A percentile compares a stretch with the other conserved stretches of the same genome.
Evolutionary conservation across 2,797 vertebrate species (phyloP).

Genomic region (Hyperoplus lanceolatus): DNA sequence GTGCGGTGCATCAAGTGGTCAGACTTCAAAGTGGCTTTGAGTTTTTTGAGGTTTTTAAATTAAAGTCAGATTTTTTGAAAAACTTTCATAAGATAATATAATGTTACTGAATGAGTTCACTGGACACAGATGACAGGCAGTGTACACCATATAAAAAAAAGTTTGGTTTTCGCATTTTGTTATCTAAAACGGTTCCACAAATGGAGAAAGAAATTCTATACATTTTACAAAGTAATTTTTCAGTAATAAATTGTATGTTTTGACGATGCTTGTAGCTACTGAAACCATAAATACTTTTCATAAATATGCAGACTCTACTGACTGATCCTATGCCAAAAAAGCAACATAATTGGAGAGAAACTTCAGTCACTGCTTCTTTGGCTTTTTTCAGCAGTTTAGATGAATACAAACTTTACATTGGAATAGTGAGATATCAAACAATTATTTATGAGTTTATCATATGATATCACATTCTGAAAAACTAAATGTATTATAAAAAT

Average conservation of each 20-base stretch:
- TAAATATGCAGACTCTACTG: background rate
- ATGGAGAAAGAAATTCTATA: background rate
- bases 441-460: no score
- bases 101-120: constrained; percentile 3
- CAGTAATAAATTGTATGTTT: background rate
- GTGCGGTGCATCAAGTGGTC: constrained; percentile 29
- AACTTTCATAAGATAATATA: background rate
- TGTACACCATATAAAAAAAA: background rate
- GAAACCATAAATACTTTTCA: background rate
- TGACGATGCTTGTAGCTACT: background rate
- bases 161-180: background rate
- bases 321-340: background rate
- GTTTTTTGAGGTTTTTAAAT: constrained; percentile 18
- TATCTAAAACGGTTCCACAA: background rate
- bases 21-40: constrained; percentile 36
- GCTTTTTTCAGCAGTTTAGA: background rate
- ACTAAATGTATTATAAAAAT: no score
- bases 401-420: background rate
- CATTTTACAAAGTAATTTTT: background rate
- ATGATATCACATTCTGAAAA: background rate
- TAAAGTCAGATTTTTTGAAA: constrained; percentile 4
- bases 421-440: no score
- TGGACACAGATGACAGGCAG: background rate
- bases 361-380: background rate
- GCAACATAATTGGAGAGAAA: background rate